phyloP scores from a whole-genome alignment of 2,797 vertebrate genomes.

The Clarias platycephalus region DNA sequence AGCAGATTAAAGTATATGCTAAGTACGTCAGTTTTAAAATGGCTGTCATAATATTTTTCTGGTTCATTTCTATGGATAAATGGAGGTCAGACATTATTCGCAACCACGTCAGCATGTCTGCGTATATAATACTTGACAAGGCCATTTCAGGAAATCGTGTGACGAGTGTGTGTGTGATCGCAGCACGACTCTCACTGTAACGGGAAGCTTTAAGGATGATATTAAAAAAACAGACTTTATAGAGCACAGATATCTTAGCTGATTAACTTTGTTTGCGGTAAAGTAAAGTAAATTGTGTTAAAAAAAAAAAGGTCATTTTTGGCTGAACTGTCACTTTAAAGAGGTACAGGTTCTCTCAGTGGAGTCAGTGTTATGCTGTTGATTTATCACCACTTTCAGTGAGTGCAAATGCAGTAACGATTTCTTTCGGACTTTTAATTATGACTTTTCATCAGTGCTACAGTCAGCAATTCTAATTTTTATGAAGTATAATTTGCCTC shows the following conservation, averaged over 20 bases:
- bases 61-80: not conserved
- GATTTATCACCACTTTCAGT: slow-evolving; percentile 39
- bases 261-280: not conserved
- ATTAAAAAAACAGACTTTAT: not conserved
- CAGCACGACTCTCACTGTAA: not conserved
- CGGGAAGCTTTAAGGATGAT: not conserved
- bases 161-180: not conserved
- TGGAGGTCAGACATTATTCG: not conserved
- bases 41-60: not conserved
- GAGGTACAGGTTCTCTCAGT: not conserved
- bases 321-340: not conserved
- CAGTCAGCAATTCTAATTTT: slow-evolving; percentile 8
- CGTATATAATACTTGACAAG: not conserved
- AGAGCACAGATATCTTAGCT: not conserved
- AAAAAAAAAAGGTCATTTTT: not conserved
- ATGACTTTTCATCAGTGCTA: slow-evolving; percentile 41
- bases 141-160: not conserved
- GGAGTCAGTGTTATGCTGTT: not conserved
- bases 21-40: not conserved
- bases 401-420: slow-evolving; percentile 43
- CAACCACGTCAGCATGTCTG: not conserved
- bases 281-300: slow-evolving; percentile 2
- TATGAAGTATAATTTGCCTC: not conserved
- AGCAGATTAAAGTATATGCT: not conserved
- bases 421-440: slow-evolving; percentile 50